Evolutionary conservation across 2,797 vertebrate species (phyloP).

Genomic region (Erpetoichthys calabaricus): DNA sequence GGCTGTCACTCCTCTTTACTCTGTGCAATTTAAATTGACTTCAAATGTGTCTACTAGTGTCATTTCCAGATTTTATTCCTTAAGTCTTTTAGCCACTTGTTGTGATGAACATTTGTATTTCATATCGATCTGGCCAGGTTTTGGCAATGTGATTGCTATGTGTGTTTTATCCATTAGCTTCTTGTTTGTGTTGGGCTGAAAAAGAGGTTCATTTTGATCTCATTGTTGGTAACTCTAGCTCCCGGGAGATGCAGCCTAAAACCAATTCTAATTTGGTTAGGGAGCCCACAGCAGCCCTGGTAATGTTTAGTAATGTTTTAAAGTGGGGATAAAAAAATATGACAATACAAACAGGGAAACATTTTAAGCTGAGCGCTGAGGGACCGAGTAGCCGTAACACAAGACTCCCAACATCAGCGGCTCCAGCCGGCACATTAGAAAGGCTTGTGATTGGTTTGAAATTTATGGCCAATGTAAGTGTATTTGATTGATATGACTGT

Average conservation of each 20-base stretch:
- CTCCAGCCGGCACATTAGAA: constrained; percentile 33
- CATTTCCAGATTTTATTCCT: too few relatives aligned
- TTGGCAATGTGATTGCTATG: constrained; percentile 45
- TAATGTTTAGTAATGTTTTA: constrained; percentile 47
- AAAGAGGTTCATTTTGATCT: constrained; percentile 65
- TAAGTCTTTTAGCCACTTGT: neutral
- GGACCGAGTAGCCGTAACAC: constrained; percentile 16
- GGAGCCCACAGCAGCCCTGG: constrained; percentile 45
- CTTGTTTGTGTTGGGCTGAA: constrained; percentile 64
- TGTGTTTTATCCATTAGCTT: constrained; percentile 65
- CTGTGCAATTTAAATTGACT: too few relatives aligned
- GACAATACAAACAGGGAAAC: constrained; percentile 30
- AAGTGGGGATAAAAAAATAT: constrained; percentile 57
- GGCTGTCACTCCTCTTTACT: too few relatives aligned
- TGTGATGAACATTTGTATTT: constrained; percentile 42
- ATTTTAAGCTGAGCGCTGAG: constrained; percentile 19
- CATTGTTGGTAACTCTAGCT: constrained; percentile 70
- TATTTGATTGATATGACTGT: constrained; percentile 69
- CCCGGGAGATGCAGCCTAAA: constrained; percentile 48
- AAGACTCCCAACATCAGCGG: constrained; percentile 8
- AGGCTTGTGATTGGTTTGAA: constrained; percentile 39
- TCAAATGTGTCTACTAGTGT: too few relatives aligned
- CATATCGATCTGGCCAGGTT: constrained; percentile 57
- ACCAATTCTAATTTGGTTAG: constrained; percentile 67
- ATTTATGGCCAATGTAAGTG: constrained; percentile 69